Conservation (phyloP, 1,140 invertebrate species). For the Bursaphelenchus mucronatus region DNA sequence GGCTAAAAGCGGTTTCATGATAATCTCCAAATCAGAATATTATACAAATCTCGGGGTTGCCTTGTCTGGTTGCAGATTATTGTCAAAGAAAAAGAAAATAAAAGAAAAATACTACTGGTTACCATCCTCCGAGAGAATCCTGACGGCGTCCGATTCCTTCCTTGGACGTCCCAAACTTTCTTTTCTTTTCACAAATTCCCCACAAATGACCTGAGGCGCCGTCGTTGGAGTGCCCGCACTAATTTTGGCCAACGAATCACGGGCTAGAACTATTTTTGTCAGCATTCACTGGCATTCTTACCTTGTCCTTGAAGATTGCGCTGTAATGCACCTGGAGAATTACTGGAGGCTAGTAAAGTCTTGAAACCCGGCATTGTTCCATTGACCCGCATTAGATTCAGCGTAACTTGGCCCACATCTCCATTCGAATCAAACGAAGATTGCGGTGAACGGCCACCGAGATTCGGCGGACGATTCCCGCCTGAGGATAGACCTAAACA, state of each 20-base stretch:
- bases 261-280: no score
- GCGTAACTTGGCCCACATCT: constrained; percentile 46
- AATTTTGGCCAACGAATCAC: no score
- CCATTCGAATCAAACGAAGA: constrained; percentile 46
- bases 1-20: no score
- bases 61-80: no score
- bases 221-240: not conserved
- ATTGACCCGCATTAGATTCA: constrained; percentile 46
- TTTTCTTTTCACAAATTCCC: constrained; percentile 15
- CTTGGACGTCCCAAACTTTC: constrained; percentile 5
- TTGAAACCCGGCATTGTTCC: constrained; percentile 34
- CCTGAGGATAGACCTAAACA: constrained; percentile 14
- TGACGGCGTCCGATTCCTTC: constrained; percentile 6
- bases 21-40: no score
- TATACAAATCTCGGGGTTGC: no score
- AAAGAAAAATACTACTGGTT: no score
- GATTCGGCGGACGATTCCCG: constrained; percentile 20
- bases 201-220: not conserved
- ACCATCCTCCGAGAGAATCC: no score
- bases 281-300: no score
- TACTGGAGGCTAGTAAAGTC: constrained; percentile 29
- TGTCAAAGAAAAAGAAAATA: no score
- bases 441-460: constrained; percentile 42
- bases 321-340: not conserved
- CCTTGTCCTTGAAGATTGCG: no score